phyloP scores from a whole-genome alignment of 2,113 vertebrate species.

The Callipepla squamata region DNA sequence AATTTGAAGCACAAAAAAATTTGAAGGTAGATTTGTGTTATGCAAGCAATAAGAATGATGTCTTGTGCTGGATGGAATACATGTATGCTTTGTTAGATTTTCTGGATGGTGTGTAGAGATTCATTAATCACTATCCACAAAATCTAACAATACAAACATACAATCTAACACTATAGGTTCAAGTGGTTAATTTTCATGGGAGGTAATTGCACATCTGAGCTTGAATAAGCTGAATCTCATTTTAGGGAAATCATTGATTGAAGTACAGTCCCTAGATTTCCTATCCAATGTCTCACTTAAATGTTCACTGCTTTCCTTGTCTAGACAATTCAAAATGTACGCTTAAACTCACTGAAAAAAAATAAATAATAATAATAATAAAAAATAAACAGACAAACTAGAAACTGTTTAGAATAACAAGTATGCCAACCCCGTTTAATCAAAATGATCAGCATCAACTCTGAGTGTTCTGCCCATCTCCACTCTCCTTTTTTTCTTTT shows the following conservation, averaged over 20 bases:
- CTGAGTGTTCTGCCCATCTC: background rate
- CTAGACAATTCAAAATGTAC: background rate
- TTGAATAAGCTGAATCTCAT: background rate
- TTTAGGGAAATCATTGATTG: background rate
- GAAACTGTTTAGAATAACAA: background rate
- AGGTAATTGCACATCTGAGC: background rate
- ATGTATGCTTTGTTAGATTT: background rate
- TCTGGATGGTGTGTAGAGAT: background rate
- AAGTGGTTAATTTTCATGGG: background rate
- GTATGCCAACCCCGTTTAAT: background rate
- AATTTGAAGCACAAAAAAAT: background rate
- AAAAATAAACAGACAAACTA: background rate
- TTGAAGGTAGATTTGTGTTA: background rate
- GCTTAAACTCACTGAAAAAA: background rate
- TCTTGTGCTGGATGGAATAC: background rate
- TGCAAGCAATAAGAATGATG: background rate
- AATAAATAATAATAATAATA: no score
- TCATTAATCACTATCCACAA: background rate
- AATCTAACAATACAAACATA: background rate
- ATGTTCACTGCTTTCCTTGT: accelerated
- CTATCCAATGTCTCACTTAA: background rate
- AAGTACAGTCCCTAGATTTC: background rate
- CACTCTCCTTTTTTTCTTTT: background rate
- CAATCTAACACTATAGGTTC: background rate
- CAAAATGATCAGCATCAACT: background rate